A percentile compares a stretch with the other conserved stretches of the same genome.
Evolutionary conservation across 2,888 invertebrate genomes (phyloP).

Genomic region (Oscheius sp.): DNA sequence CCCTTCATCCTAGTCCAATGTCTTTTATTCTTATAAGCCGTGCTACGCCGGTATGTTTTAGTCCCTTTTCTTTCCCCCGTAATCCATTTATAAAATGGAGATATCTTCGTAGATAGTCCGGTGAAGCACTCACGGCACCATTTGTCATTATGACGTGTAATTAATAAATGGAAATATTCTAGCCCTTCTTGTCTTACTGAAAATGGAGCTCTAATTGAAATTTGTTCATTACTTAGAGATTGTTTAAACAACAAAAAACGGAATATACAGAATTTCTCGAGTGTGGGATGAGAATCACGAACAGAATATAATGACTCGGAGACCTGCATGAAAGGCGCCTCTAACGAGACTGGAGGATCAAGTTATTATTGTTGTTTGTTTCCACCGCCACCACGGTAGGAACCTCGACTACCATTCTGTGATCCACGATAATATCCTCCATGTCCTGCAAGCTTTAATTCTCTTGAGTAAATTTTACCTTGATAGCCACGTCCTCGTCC

Average conservation of each 20-base stretch:
- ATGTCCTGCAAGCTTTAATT: not conserved
- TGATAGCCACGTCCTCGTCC: slow-evolving; percentile 44
- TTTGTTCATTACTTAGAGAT: slow-evolving; percentile 5
- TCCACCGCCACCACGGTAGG: slow-evolving; percentile 18
- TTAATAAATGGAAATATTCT: slow-evolving; percentile 31
- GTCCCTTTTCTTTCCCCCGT: not conserved
- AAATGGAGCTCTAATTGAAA: not conserved
- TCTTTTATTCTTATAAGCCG: slow-evolving; percentile 12
- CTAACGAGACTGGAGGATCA: not conserved
- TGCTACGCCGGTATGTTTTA: slow-evolving; percentile 20
- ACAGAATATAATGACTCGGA: slow-evolving; percentile 16
- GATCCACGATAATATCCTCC: slow-evolving; percentile 9
- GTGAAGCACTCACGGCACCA: slow-evolving; percentile 30
- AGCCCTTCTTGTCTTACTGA: not conserved
- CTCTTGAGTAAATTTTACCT: not conserved
- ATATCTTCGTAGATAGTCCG: slow-evolving; percentile 19
- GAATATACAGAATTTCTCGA: slow-evolving; percentile 17
- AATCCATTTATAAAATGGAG: slow-evolving; percentile 21
- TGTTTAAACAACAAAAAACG: slow-evolving; percentile 19
- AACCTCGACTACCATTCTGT: slow-evolving; percentile 7
- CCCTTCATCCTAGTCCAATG: slow-evolving; percentile 3
- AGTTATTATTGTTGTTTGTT: too few relatives aligned
- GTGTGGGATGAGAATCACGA: slow-evolving; percentile 12
- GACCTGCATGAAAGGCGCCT: slow-evolving; percentile 13
- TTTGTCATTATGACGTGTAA: slow-evolving; percentile 49